Percentiles rank a stretch among this genome's conserved stretches.
Conservation (phyloP, 2,797 vertebrate genomes). For the Spondyliosoma cantharus region DNA sequence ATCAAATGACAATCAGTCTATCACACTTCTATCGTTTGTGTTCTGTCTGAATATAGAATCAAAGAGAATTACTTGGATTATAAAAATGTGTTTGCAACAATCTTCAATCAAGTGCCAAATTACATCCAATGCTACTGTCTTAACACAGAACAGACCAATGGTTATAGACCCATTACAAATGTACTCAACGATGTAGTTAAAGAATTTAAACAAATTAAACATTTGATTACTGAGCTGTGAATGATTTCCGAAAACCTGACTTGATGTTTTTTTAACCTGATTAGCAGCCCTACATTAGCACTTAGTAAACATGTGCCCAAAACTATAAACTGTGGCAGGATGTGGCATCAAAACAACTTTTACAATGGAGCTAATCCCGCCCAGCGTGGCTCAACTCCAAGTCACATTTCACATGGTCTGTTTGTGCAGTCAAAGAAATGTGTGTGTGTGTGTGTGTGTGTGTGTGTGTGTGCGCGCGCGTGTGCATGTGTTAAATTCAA, state of each 20-base stretch:
- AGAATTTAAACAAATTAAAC: slow-evolving; percentile 15
- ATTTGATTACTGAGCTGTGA: slow-evolving; percentile 26
- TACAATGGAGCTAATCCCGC: slow-evolving; percentile 60
- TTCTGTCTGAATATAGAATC: background rate
- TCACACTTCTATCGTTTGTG: background rate
- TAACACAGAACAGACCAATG: background rate
- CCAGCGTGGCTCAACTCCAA: slow-evolving; percentile 59
- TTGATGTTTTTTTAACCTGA: slow-evolving; percentile 27
- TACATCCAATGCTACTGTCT: background rate
- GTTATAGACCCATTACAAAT: background rate
- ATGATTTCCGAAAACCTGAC: slow-evolving; percentile 14
- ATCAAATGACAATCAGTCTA: background rate
- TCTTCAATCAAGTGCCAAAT: background rate
- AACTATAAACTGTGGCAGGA: slow-evolving; percentile 75
- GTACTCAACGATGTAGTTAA: background rate
- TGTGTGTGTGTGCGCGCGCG: background rate
- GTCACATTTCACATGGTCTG: slow-evolving; percentile 62
- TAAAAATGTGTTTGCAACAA: slow-evolving; percentile 2
- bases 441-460: background rate
- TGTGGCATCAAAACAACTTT: slow-evolving; percentile 74
- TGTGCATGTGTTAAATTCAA: background rate
- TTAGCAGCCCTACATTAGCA: slow-evolving; percentile 33
- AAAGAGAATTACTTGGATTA: background rate
- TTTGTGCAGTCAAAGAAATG: slow-evolving; percentile 58
- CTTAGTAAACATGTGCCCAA: slow-evolving; percentile 52